Evolutionary conservation across 2,888 invertebrate genomes (phyloP), one percentile per base, ranked within the genome.

Genomic region (Erebia palarica): DNA sequence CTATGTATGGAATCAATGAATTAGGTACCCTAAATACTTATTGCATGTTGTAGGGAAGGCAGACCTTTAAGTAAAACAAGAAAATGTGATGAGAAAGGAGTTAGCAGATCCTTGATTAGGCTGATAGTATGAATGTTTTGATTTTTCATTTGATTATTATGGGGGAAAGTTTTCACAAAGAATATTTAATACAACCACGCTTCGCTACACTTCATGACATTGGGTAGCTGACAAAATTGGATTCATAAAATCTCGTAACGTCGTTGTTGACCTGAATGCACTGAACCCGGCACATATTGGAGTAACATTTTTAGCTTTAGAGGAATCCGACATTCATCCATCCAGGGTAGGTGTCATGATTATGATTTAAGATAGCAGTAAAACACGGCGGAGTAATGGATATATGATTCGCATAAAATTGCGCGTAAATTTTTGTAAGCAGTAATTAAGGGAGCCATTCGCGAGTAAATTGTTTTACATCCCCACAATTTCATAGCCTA

Each of bases 201-300:
- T 18, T 63, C 21, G 14, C 63, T 21, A 14, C 51, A 21, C 65
- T 55, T 65, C 55, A 18, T 65, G 42, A 63, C 49, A 63, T 63
- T 21, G 14, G 36, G 66, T 14, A 66, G 66, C 66, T 44, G 47
- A n/a, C 47, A 47, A 66, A 66, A 66, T 66, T 66, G 66, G 57
- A 66, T 58, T 66, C 66, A 57, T 66, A 66, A 57, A 57, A 66
- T 58, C 57, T 44, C 57, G 66, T 57, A 66, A 66, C 57, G 57
- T 66, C 57, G 66, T 66, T 47, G 66, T 66, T 66, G 66, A 66
- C 66, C 66, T 21, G 47, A 57, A 66, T 66, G 66, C 66, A 66
- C 55, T 27, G 57, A 66, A 66, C 44, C 66, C 44, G 14, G 57
- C 44, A 66, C 18, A 66, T 57, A 49, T 66, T 57, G 66, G 57